Base-by-base conservation (phyloP, 2,888 invertebrate species). In the Baccha elongata region DNA sequence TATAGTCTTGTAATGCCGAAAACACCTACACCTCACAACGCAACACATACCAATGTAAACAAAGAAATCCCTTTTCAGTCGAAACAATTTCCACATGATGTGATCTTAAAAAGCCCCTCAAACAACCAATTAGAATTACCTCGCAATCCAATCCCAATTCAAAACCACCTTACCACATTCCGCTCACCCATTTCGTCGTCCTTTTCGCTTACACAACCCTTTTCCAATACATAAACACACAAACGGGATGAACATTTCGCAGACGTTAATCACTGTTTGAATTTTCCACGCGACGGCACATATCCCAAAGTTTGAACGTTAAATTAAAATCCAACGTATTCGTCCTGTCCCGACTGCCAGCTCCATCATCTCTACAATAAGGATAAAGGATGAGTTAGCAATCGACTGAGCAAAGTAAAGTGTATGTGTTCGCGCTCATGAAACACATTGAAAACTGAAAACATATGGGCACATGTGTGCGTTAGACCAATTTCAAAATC, bases 101-200 rank as follows among this genome's bases (percentile, higher is more conserved):
- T 83, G 83, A 78, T 83, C 83, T 76, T 78, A 64, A 73, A 83
- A 78, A 78, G 78, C 78, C 72, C 72, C 72, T 78, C 83, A 72
- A 83, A 83, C 83, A 83, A 83, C 83, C 83, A 83, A 83, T 83
- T 83, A 83, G 83, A 83, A 67, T 83, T 83, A 78, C 83, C 78
- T 78, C 83, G 72, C 78, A 78, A 76, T 80, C 67, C 72, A 42
- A 67, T 46, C 55, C 65, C 58, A 48, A 48, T 60, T 60, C 80
- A 50, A 29, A 40, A 40, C 44, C 68, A 35, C 68, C 42, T 58
- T 55, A n/a, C 37, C 48, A 11, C 67, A n/a, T n/a, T n/a, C n/a
- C n/a, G 13, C 35, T 13, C 29, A 29, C 3, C 73, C 11, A 32
- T 23, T 32, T 58, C 13, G 48, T 35, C 52, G 15, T 44, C 52